Percentiles rank a stretch among this genome's conserved stretches.
These are phyloP conservation scores for Thecophora atra DNA, from an alignment of 2,888 invertebrate species.

Conservation along the genomic window DNA sequence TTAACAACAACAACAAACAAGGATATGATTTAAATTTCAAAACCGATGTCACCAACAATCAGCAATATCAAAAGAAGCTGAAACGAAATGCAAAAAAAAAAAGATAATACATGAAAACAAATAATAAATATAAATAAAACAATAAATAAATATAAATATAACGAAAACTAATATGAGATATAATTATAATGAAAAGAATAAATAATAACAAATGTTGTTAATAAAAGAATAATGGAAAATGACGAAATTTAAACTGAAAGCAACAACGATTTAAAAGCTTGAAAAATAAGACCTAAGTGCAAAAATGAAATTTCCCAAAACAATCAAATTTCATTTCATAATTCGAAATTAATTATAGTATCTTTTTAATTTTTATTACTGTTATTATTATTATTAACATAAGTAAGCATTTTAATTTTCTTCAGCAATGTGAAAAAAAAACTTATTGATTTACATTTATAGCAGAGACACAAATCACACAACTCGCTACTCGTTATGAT, in stretches of 20 bases:
- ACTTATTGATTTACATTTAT: constrained; percentile 64
- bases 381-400: constrained; percentile 38
- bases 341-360: background rate
- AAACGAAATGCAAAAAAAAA: too few relatives aligned
- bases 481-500: too few relatives aligned
- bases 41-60: background rate
- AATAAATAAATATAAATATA: too few relatives aligned
- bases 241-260: constrained; percentile 47
- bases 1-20: background rate
- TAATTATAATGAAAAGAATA: background rate
- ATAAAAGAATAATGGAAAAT: background rate
- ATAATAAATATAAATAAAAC: too few relatives aligned
- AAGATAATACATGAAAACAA: too few relatives aligned
- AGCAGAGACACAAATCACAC: too few relatives aligned
- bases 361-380: background rate
- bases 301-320: constrained; percentile 19
- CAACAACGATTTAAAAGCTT: constrained; percentile 29
- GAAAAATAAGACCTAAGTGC: constrained; percentile 43
- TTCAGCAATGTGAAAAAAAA: constrained; percentile 42
- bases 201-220: background rate
- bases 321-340: background rate
- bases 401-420: constrained; percentile 38
- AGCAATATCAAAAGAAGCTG: background rate
- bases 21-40: background rate
- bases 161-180: too few relatives aligned